A percentile compares a stretch with the other conserved stretches of the same genome.
These are phyloP conservation scores for Deroplatys truncata DNA, from an alignment of 2,888 invertebrate genomes.

Conservation along the genomic window DNA sequence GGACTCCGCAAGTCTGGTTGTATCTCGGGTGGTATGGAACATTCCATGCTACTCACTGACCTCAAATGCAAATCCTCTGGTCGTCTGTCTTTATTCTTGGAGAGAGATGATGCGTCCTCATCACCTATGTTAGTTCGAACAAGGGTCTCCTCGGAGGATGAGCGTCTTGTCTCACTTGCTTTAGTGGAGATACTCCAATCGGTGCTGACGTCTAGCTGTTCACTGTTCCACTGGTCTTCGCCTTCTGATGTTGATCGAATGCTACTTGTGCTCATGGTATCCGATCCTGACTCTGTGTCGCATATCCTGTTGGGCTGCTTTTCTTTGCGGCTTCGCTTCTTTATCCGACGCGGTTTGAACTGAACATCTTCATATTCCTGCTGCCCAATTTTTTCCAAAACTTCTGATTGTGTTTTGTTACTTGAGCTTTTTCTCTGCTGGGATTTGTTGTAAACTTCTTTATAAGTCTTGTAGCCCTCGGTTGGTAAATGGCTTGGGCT, in stretches of 20 bases:
- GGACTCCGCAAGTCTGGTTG: conserved; percentile 29
- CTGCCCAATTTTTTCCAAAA: conserved; percentile 68
- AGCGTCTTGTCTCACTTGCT: neutral
- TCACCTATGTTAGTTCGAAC: conserved; percentile 2
- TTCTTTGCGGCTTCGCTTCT: conserved; percentile 42
- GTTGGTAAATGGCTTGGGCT: neutral
- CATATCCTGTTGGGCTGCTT: conserved; percentile 37
- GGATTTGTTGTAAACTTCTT: conserved; percentile 20
- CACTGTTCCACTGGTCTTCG: conserved; percentile 26
- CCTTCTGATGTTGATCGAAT: conserved; percentile 32
- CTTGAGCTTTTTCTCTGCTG: conserved; percentile 4
- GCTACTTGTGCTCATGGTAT: conserved; percentile 30
- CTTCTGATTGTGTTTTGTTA: conserved; percentile 45
- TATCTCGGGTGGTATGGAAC: neutral
- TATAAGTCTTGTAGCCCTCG: conserved; percentile 4
- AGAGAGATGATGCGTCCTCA: neutral
- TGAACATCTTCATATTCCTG: conserved; percentile 67
- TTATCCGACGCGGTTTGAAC: conserved; percentile 56
- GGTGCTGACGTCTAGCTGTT: conserved; percentile 20
- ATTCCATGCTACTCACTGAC: neutral
- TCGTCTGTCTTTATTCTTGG: neutral
- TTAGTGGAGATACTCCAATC: conserved; percentile 22
- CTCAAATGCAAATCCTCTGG: neutral
- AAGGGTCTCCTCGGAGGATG: conserved; percentile 28
- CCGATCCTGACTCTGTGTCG: conserved; percentile 34